A percentile compares a stretch with the other conserved stretches of the same genome.
phyloP scores from a whole-genome alignment of 2,797 vertebrate genomes.

The Tadarida brasiliensis region DNA sequence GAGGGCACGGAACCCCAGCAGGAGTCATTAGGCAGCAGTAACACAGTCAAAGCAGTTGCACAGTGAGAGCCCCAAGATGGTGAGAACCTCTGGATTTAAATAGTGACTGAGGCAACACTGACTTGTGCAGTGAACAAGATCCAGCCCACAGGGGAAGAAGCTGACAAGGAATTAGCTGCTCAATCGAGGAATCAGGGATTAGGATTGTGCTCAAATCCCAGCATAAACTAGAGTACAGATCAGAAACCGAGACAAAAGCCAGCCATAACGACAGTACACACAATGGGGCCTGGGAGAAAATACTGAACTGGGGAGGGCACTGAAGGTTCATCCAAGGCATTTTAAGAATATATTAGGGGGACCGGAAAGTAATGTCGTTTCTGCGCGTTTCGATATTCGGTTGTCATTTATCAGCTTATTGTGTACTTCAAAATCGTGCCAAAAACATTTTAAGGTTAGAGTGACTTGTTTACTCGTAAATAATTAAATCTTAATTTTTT shows the following conservation, averaged over 20 bases:
- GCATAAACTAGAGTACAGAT: not conserved
- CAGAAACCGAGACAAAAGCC: not conserved
- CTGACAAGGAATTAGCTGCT: not conserved
- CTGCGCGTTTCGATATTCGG: too few species aligned
- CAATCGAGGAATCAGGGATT: not conserved
- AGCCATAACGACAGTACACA: not conserved
- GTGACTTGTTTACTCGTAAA: too few species aligned
- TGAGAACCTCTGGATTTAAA: not conserved
- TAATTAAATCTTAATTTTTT: too few species aligned
- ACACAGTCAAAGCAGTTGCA: not conserved
- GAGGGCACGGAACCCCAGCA: not conserved
- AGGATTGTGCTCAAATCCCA: not conserved
- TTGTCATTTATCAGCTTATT: too few species aligned
- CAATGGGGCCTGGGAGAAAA: not conserved
- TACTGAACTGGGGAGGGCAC: not conserved
- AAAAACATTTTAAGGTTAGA: too few species aligned
- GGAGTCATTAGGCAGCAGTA: not conserved
- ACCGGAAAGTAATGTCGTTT: too few species aligned
- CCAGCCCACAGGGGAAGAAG: not conserved
- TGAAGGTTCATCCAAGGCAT: not conserved
- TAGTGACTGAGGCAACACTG: not conserved
- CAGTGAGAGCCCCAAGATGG: not conserved
- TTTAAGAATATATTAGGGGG: not conserved
- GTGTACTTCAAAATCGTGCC: too few species aligned
- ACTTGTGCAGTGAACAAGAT: not conserved